Conservation (phyloP, 2,797 vertebrate species). For the Characodon lateralis region DNA sequence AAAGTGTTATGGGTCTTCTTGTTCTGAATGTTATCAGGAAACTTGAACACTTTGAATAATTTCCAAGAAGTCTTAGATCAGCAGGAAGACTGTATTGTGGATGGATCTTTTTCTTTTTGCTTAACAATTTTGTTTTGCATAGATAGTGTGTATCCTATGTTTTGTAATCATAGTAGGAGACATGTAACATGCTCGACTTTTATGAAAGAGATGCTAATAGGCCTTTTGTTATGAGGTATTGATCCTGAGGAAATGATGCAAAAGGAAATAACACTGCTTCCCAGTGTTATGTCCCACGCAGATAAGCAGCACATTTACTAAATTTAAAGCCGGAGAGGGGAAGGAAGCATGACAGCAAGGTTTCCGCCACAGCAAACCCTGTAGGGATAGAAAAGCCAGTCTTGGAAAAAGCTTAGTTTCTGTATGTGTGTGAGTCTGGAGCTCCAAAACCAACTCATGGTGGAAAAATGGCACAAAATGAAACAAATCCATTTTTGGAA, state of each 20-base stretch:
- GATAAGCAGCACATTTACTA: constrained; percentile 93
- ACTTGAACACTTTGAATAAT: constrained; percentile 25
- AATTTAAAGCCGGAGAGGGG: constrained; percentile 88
- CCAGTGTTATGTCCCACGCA: constrained; percentile 87
- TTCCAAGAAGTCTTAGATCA: constrained; percentile 16
- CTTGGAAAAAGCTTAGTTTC: constrained; percentile 67
- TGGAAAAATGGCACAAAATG: constrained; percentile 88
- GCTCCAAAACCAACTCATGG: constrained; percentile 54
- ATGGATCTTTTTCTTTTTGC: background rate
- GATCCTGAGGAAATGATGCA: constrained; percentile 91
- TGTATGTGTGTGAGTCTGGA: constrained; percentile 31
- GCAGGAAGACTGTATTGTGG: constrained; percentile 13
- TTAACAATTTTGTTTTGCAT: background rate
- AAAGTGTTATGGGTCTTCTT: constrained; percentile 26
- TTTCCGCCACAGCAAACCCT: constrained; percentile 89
- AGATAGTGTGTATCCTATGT: background rate
- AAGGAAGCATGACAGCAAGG: constrained; percentile 94
- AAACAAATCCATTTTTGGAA: constrained; percentile 76
- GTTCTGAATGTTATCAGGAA: constrained; percentile 36
- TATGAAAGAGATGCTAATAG: constrained; percentile 26
- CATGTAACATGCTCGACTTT: background rate
- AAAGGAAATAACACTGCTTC: constrained; percentile 89
- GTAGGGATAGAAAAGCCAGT: constrained; percentile 35
- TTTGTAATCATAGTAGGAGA: background rate
- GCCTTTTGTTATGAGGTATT: constrained; percentile 80